phyloP scores from a whole-genome alignment of 1,140 invertebrate species.

The Gryon sp. region DNA sequence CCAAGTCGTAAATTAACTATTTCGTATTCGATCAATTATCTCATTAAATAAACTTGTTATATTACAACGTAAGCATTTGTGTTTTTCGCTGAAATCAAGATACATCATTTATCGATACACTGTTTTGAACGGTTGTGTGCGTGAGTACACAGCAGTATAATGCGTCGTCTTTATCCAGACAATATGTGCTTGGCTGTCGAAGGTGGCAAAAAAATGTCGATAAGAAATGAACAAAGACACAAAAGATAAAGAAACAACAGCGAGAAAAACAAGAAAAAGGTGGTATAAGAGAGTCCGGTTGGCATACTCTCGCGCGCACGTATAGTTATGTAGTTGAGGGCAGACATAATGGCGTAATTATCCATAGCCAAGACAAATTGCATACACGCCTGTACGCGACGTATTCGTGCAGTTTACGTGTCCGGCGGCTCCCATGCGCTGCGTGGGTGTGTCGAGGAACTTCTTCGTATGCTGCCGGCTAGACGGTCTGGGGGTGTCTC shows the following conservation, averaged over 20 bases:
- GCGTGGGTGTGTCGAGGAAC: conserved; percentile 67
- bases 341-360: conserved; percentile 76
- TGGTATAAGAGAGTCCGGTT: conserved; percentile 22
- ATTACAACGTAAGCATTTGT: not conserved
- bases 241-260: conserved; percentile 41
- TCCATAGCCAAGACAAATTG: conserved; percentile 76
- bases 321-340: conserved; percentile 54
- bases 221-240: conserved; percentile 46
- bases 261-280: conserved; percentile 45
- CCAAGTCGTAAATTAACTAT: too few relatives aligned
- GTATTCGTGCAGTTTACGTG: conserved; percentile 64
- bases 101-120: conserved; percentile 12
- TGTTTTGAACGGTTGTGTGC: too few relatives aligned
- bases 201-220: conserved; percentile 33
- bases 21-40: conserved; percentile 7
- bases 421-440: conserved; percentile 56
- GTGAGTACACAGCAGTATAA: too few relatives aligned
- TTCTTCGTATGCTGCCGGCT: conserved; percentile 46
- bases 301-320: conserved; percentile 10
- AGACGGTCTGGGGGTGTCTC: conserved; percentile 44
- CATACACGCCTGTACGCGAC: conserved; percentile 73
- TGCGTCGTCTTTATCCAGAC: conserved; percentile 16
- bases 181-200: conserved; percentile 30
- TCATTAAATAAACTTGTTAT: conserved; percentile 1
- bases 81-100: not conserved